These are phyloP conservation scores for Phaedon cochleariae DNA, from an alignment of 2,888 invertebrate genomes.

Conservation along the genomic window DNA sequence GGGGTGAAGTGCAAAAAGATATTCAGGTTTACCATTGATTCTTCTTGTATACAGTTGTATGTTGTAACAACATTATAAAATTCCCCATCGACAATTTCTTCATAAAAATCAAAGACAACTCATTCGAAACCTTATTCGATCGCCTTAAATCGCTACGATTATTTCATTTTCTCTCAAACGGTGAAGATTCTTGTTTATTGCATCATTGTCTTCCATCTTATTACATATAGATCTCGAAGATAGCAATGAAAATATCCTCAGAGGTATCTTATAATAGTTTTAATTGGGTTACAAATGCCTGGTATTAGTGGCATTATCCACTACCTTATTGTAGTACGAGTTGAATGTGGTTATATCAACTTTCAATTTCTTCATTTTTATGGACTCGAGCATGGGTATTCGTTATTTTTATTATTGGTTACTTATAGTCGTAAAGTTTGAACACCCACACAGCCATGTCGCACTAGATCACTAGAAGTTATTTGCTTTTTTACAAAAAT, in stretches of 20 bases:
- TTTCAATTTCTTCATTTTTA: background rate
- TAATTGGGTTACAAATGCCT: background rate
- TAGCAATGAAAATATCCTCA: background rate
- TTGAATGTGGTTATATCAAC: background rate
- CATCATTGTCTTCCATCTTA: background rate
- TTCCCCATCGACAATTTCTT: background rate
- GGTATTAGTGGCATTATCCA: background rate
- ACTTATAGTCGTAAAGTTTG: too few species aligned
- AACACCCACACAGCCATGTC: too few species aligned
- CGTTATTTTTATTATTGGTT: too few species aligned
- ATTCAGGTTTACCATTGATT: background rate
- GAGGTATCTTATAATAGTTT: background rate
- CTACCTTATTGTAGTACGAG: background rate
- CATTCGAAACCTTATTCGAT: background rate
- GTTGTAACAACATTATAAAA: background rate
- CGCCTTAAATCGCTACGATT: background rate
- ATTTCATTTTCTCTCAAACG: background rate
- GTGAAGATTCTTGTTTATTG: background rate
- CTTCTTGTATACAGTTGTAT: background rate
- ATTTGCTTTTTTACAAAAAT: too few species aligned
- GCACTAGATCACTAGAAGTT: too few species aligned
- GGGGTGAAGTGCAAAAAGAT: too few species aligned
- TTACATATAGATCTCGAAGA: background rate
- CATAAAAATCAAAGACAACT: background rate
- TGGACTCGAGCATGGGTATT: background rate